Percentiles rank a stretch among this genome's conserved stretches.
Evolutionary conservation across 2,797 vertebrate genomes (phyloP).

Genomic region (Enteromius viviparus): DNA sequence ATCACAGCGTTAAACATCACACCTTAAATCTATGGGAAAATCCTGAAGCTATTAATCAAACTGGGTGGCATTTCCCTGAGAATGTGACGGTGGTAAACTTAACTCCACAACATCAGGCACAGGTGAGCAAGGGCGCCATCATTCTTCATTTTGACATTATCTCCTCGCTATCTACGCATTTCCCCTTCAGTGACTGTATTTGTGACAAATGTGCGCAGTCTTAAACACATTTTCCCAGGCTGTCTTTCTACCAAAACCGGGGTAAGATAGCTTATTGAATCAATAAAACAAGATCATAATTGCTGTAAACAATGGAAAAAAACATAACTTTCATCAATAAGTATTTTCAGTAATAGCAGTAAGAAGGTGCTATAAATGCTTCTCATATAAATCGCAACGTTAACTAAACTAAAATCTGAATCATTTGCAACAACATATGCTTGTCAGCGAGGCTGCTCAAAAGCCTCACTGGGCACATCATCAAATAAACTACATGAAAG

Average conservation of each 20-base stretch:
- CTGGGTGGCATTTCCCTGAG: constrained; percentile 58
- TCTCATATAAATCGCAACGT: neutral
- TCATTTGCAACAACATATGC: neutral
- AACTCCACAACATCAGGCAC: constrained; percentile 17
- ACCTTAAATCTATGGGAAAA: constrained; percentile 59
- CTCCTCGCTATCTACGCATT: constrained; percentile 42
- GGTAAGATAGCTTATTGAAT: constrained; percentile 42
- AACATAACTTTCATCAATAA: neutral
- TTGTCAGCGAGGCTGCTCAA: neutral
- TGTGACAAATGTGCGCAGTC: constrained; percentile 44
- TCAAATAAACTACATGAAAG: constrained; percentile 14
- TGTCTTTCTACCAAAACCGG: constrained; percentile 4
- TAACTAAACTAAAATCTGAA: constrained; percentile 17
- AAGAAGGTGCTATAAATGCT: neutral
- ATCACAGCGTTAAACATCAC: constrained; percentile 57
- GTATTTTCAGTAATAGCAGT: neutral
- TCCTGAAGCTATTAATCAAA: constrained; percentile 64
- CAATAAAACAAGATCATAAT: constrained; percentile 7
- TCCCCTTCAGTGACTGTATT: constrained; percentile 53
- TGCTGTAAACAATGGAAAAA: neutral
- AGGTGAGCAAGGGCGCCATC: constrained; percentile 45
- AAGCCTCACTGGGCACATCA: constrained; percentile 10
- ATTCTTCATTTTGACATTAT: constrained; percentile 60
- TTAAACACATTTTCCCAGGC: constrained; percentile 52
- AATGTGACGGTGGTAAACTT: constrained; percentile 5